Percentiles rank a stretch among this genome's conserved stretches.
These are phyloP conservation scores for Melanotaenia maccullochi DNA, from an alignment of 2,797 vertebrate genomes.

Conservation along the genomic window DNA sequence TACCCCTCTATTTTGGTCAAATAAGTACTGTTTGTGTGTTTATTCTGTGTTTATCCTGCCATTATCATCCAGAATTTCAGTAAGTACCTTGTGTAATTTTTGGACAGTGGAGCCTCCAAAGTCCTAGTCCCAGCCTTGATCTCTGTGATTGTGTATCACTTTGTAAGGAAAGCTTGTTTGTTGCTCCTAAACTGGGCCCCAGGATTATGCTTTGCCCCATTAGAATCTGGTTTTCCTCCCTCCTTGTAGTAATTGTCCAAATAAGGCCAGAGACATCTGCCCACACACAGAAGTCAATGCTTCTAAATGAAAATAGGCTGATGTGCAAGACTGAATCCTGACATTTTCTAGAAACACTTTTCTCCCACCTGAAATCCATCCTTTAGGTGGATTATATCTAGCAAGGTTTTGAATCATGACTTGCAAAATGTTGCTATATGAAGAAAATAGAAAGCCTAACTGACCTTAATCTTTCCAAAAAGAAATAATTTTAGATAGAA, in stretches of 20 bases:
- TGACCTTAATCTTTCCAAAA: conserved; percentile 14
- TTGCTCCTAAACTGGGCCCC: background rate
- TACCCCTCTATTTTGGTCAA: background rate
- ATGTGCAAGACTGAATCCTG: background rate
- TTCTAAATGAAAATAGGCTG: background rate
- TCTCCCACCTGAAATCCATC: conserved; percentile 16
- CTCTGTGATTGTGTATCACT: background rate
- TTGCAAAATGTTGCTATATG: conserved; percentile 22
- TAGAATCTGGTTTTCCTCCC: background rate
- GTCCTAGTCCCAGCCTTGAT: background rate
- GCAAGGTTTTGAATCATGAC: conserved; percentile 12
- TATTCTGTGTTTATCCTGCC: background rate
- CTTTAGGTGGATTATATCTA: conserved; percentile 18
- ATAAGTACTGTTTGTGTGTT: background rate
- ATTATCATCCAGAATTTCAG: background rate
- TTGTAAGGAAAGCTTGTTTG: background rate
- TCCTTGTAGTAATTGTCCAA: background rate
- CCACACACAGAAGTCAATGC: background rate
- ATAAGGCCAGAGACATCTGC: background rate
- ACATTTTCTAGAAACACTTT: conserved; percentile 2
- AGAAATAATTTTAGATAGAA: background rate
- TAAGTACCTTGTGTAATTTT: background rate
- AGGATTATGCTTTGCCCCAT: background rate
- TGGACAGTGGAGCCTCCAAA: background rate
- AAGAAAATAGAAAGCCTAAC: conserved; percentile 10